Evolutionary conservation across 1,140 invertebrate genomes (phyloP).

Genomic region (Drosophila pseudoobscura): DNA sequence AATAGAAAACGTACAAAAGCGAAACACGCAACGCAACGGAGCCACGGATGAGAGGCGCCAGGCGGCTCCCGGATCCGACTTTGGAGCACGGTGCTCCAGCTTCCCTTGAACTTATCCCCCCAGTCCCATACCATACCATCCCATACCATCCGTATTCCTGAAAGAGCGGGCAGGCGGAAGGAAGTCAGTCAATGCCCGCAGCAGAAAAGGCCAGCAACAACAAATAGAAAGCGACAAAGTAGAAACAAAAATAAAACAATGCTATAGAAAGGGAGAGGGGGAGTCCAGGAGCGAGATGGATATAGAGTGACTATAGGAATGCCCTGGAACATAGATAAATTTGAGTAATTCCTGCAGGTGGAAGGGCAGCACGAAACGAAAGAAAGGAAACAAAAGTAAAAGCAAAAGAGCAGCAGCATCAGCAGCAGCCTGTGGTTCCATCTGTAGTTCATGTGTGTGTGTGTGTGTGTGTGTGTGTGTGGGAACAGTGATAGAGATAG

Average conservation of each 20-base stretch:
- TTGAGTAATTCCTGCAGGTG: conserved; percentile 59
- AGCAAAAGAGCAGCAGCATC: conserved; percentile 44
- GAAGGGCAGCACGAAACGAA: conserved; percentile 16
- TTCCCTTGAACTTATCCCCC: conserved; percentile 7
- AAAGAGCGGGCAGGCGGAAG: conserved; percentile 48
- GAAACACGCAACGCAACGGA: conserved; percentile 55
- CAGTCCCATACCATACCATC: background rate
- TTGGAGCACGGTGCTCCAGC: conserved; percentile 3
- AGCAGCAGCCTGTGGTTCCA: conserved; percentile 33
- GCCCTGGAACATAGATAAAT: conserved; percentile 54
- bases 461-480: background rate
- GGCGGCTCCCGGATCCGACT: conserved; percentile 48
- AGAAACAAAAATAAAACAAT: conserved; percentile 70
- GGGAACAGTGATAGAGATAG: background rate
- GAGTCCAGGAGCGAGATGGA: conserved; percentile 8
- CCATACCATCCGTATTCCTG: conserved; percentile 13
- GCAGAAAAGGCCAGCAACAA: conserved; percentile 49
- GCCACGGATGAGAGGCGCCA: conserved; percentile 15
- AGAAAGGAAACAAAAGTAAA: conserved; percentile 55
- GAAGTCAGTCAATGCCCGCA: conserved; percentile 79
- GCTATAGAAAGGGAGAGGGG: background rate
- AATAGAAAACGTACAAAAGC: conserved; percentile 73
- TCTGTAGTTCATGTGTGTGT: conserved; percentile 3
- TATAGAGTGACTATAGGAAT: conserved; percentile 45
- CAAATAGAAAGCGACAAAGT: conserved; percentile 66